Conservation (phyloP, 2,888 invertebrate species). For the Drosophila peninsularis region DNA sequence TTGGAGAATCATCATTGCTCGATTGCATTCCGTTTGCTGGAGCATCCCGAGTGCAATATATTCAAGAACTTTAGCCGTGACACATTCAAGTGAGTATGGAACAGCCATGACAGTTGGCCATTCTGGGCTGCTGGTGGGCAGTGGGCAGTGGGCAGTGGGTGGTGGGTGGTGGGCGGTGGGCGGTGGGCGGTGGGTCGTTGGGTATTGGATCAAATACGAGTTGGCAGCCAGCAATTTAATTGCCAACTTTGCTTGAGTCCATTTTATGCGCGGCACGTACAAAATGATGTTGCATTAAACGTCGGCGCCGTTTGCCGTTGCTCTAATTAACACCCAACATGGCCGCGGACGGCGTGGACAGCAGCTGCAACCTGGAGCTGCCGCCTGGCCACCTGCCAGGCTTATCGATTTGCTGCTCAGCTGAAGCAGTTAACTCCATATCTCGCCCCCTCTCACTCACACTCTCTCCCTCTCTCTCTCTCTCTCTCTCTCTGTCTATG, state of each 20-base stretch:
- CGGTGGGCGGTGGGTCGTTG: neutral
- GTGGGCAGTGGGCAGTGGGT: no score
- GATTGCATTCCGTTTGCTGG: slow-evolving; percentile 92
- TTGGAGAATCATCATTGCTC: slow-evolving; percentile 95
- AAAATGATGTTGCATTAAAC: slow-evolving; percentile 71
- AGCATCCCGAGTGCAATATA: slow-evolving; percentile 92
- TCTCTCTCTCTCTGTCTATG: neutral
- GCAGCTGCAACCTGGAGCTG: slow-evolving; percentile 6
- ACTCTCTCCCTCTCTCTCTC: neutral
- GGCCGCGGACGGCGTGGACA: slow-evolving; percentile 17
- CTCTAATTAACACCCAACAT: slow-evolving; percentile 66
- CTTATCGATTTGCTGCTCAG: slow-evolving; percentile 59
- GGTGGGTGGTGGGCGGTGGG: neutral
- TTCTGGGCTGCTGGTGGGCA: neutral
- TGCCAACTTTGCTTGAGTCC: slow-evolving; percentile 55
- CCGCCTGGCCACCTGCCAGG: slow-evolving; percentile 16
- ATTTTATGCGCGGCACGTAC: slow-evolving; percentile 73
- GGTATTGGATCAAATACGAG: slow-evolving; percentile 2
- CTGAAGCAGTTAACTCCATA: slow-evolving; percentile 4
- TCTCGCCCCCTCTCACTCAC: neutral
- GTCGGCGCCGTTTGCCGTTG: slow-evolving; percentile 53
- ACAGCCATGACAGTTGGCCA: neutral
- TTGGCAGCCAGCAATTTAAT: slow-evolving; percentile 52
- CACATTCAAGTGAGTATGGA: slow-evolving; percentile 86
- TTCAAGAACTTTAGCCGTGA: slow-evolving; percentile 88